Conservation (phyloP, 1,140 invertebrate species). For the Brachionus rotundiformis region DNA sequence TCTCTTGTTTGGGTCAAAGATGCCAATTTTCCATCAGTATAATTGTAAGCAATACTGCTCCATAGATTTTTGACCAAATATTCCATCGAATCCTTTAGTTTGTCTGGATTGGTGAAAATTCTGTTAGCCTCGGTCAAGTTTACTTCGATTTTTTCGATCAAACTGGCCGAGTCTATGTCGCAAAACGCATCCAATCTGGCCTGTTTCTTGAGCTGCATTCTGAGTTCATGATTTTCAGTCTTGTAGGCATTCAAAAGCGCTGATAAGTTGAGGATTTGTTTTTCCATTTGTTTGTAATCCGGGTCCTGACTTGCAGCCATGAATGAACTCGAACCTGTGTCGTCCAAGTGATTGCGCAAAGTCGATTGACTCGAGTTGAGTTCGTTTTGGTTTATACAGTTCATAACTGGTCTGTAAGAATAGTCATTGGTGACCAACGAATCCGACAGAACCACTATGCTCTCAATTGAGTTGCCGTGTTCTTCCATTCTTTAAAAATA, state of each 20-base stretch:
- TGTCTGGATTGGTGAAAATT: not conserved
- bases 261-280: not conserved
- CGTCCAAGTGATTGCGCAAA: not conserved
- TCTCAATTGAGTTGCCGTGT: not conserved
- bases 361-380: conserved; percentile 1
- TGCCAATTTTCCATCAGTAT: not conserved
- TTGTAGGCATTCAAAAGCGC: not conserved
- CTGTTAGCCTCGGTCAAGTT: not conserved
- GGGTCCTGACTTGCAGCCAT: not conserved
- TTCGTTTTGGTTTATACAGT: conserved; percentile 7
- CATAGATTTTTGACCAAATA: conserved; percentile 44
- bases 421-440: not conserved
- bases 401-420: not conserved
- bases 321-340: conserved; percentile 12
- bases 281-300: not conserved
- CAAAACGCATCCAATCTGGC: not conserved
- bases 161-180: not conserved
- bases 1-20: not conserved
- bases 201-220: not conserved
- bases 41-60: conserved; percentile 24
- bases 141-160: conserved; percentile 19
- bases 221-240: not conserved
- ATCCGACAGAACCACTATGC: conserved; percentile 7
- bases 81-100: conserved; percentile 1
- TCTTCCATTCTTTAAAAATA: not conserved